Evolutionary conservation across 2,888 invertebrate species (phyloP).

Genomic region (Dysmachus trigonus): DNA sequence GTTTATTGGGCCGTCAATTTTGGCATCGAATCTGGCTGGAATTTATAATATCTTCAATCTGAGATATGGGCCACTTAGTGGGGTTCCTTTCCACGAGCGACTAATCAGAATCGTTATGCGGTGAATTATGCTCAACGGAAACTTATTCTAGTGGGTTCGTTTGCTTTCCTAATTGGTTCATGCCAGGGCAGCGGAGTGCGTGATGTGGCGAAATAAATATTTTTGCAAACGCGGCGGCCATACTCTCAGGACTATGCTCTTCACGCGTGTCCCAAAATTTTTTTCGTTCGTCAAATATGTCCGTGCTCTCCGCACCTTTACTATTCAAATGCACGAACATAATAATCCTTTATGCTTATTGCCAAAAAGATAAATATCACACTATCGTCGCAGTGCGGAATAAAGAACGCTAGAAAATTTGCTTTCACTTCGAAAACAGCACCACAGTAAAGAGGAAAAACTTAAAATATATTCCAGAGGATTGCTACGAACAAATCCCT

Average conservation of each 20-base stretch:
- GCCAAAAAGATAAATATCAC: not conserved
- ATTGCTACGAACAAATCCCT: not conserved
- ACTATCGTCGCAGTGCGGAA: not conserved
- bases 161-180: conserved; percentile 21
- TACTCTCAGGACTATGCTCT: not conserved
- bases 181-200: not conserved
- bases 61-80: not conserved
- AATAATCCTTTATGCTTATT: not conserved
- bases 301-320: not conserved
- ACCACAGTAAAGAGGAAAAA: not conserved
- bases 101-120: conserved; percentile 11
- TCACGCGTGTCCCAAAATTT: not conserved
- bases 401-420: not conserved
- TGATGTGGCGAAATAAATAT: not conserved
- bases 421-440: not conserved
- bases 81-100: not conserved
- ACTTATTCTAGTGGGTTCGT: not conserved
- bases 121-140: conserved; percentile 14
- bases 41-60: not conserved
- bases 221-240: not conserved
- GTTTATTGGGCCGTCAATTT: not conserved
- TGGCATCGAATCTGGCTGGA: not conserved
- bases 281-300: not conserved
- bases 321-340: conserved; percentile 12
- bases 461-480: not conserved